Conservation (phyloP, 2,113 vertebrate genomes). For the Jacana jacana region DNA sequence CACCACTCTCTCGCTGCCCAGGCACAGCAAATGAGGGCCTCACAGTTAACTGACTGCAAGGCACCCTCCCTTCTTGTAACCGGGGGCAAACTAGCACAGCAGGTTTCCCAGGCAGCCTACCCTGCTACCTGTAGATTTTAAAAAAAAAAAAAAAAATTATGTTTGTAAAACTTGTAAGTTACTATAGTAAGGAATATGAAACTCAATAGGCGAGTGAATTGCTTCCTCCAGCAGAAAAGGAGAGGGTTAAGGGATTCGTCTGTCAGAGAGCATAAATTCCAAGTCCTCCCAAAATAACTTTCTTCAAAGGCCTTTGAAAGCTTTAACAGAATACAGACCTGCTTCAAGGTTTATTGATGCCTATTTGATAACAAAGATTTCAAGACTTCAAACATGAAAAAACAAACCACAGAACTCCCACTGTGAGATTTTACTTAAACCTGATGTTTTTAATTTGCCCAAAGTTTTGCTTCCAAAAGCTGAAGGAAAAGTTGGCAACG, state of each 20-base stretch:
- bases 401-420: neutral
- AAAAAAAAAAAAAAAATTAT: neutral
- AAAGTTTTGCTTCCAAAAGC: neutral
- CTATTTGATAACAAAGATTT: neutral
- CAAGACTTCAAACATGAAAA: neutral
- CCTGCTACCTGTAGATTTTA: neutral
- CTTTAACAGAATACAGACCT: neutral
- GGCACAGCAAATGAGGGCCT: neutral
- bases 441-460: neutral
- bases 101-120: neutral
- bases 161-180: neutral
- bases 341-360: neutral
- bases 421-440: neutral
- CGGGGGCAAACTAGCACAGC: neutral
- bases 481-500: neutral
- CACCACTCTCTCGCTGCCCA: rapidly evolving
- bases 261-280: neutral
- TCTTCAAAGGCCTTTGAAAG: neutral
- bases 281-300: neutral
- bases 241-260: neutral
- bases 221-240: neutral
- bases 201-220: neutral
- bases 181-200: neutral
- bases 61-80: neutral
- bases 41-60: neutral